phyloP scores from a whole-genome alignment of 2,888 invertebrate species.

The Orthosia incerta region DNA sequence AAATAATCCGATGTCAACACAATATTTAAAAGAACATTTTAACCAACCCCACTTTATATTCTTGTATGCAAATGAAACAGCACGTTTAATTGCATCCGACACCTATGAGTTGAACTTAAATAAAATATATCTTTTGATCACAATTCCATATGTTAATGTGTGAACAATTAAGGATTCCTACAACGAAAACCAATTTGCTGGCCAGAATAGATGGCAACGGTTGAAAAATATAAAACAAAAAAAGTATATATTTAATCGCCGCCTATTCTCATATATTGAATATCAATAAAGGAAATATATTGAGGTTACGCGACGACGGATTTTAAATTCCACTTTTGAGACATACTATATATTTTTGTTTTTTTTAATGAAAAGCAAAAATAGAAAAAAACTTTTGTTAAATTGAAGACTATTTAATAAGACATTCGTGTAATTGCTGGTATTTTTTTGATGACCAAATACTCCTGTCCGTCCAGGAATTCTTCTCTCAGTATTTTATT shows the following conservation, averaged over 20 bases:
- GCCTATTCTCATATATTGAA: constrained; percentile 62
- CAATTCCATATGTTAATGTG: constrained; percentile 57
- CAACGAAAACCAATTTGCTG: constrained; percentile 68
- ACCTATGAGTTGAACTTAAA: constrained; percentile 32
- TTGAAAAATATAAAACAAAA: constrained; percentile 49
- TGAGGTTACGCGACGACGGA: constrained; percentile 55
- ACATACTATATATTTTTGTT: too few relatives aligned
- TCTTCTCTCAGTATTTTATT: too few relatives aligned
- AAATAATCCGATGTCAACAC: neutral
- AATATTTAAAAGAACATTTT: neutral
- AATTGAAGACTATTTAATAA: too few relatives aligned
- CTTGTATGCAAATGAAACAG: constrained; percentile 28
- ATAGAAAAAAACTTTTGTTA: too few relatives aligned
- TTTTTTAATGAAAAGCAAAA: neutral
- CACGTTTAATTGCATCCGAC: constrained; percentile 29
- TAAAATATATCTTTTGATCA: constrained; percentile 49
- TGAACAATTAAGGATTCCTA: constrained; percentile 63
- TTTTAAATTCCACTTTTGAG: too few relatives aligned
- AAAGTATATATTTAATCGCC: constrained; percentile 64
- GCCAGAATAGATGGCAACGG: neutral
- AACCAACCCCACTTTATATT: too few relatives aligned
- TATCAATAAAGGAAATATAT: constrained; percentile 64
- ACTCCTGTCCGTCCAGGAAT: too few relatives aligned
- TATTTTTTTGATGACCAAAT: too few relatives aligned
- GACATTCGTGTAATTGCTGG: too few relatives aligned